These are phyloP conservation scores for Penelope pileata DNA, from an alignment of 2,113 vertebrate species.

Conservation along the genomic window DNA sequence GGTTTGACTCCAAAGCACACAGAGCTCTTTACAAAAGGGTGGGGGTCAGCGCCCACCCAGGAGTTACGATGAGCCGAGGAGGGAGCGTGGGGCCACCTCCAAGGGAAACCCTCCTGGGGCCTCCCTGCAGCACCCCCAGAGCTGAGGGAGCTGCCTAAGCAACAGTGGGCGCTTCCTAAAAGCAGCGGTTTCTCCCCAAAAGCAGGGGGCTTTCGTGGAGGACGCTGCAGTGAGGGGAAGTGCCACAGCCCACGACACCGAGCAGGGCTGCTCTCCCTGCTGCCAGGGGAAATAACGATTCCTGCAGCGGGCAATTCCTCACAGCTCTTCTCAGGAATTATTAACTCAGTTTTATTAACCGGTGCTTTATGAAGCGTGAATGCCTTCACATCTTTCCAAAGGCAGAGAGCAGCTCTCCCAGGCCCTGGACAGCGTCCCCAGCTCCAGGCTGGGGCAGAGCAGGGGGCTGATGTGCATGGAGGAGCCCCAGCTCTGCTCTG, in stretches of 20 bases:
- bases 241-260: background rate
- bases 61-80: accelerated
- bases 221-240: accelerated
- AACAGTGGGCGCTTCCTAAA: background rate
- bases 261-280: background rate
- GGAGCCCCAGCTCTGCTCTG: background rate
- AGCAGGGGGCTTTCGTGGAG: background rate
- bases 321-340: background rate
- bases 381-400: background rate
- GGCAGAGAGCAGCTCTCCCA: background rate
- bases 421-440: background rate
- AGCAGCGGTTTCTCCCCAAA: background rate
- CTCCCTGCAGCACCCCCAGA: background rate
- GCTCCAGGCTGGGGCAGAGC: background rate
- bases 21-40: background rate
- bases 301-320: background rate
- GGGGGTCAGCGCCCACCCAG: accelerated
- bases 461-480: background rate
- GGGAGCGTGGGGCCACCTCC: background rate
- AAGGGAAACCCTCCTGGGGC: accelerated
- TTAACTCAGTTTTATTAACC: constrained; percentile 1
- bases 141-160: accelerated
- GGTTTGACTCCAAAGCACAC: background rate
- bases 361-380: background rate
- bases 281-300: background rate